Base-by-base conservation (phyloP, 2,888 invertebrate genomes). In the Trichacis sp. region DNA sequence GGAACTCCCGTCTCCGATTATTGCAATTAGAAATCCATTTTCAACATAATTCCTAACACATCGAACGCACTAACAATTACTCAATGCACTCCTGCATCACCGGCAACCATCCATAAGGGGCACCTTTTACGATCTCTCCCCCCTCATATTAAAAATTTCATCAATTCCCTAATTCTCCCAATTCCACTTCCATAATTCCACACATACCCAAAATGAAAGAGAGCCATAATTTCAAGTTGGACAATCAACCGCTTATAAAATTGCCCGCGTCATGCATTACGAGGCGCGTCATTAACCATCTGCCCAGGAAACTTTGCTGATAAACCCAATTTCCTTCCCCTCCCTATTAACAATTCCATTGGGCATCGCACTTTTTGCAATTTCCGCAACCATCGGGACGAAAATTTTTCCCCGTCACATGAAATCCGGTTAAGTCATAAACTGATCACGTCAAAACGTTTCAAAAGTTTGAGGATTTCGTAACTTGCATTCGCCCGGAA, bases 391-490 rank as follows among this genome's bases (percentile, higher is more conserved):
- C 3, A 24, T 24, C 24, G 33, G 33, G 2, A 33, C 33, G 33
- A 11, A 33, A 33, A 11, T 33, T 33, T 33, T n/a, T n/a, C n/a
- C n/a, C n/a, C n/a, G 33, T 33, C 33, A 3, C n/a, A 9, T 11
- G n/a, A 33, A 33, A 33, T 33, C 33, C 5, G n/a, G 33, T 33
- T 24, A 33, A 6, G n/a, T 33, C 4, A 33, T 33, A 33, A 33
- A 33, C 33, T 33, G 33, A 33, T 33, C 33, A 33, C n/a, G 33
- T 33, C 33, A 33, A 33, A 33, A 33, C n/a, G 18, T 42, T 42
- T 42, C n/a, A 42, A 15, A 42, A 42, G 42, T 42, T 42, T 42
- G 15, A 18, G 17, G n/a, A 42, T 42, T 42, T 42, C 42, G 18
- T 8, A 42, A 42, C 42, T 42, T 42, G 42, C 18, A 42, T 42